Evolutionary conservation across 1,140 invertebrate genomes (phyloP), one percentile per base, ranked within the genome.

Genomic region (Drosophila pruinosa): DNA sequence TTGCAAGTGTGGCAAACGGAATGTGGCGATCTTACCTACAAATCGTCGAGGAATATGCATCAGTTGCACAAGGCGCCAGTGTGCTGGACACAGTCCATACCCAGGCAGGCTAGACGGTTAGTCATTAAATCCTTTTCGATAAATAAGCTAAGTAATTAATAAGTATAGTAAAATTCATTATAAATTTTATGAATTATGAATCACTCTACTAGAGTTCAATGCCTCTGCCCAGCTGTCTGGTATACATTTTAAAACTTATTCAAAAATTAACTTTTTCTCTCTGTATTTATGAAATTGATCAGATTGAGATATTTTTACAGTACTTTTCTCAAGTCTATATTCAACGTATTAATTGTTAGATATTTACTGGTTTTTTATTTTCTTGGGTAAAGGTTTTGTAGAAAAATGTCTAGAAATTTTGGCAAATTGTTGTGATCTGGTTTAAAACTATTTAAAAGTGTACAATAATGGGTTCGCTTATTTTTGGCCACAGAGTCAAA

Each of bases 101-200:
- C 91, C 74, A 83, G 91, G 56, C 90, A 91, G 76, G 75, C 90
- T 38, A 91, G 89, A 91, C 74, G 90, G 91, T 91, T 53, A 91
- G 90, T 78, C 2, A 7, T 26, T 21, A 15, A 28, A 0, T 31
- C 10, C 28, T 6, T 28, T 31, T 31, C 1, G n/a, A n/a, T n/a
- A n/a, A n/a, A n/a, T n/a, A n/a, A n/a, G n/a, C n/a, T n/a, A n/a
- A n/a, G n/a, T n/a, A n/a, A n/a, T n/a, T n/a, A n/a, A n/a, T n/a
- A n/a, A n/a, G n/a, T n/a, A n/a, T n/a, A n/a, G n/a, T n/a, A n/a
- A n/a, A n/a, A n/a, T n/a, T n/a, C n/a, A n/a, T n/a, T n/a, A n/a
- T n/a, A n/a, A n/a, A n/a, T n/a, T n/a, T n/a, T n/a, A n/a, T 28
- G 0, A 3, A 6, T 28, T 28, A 28, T 28, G 26, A 28, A 7